These are phyloP conservation scores for Caenorhabditis uteleia DNA, from an alignment of 2,888 invertebrate genomes.

Conservation along the genomic window DNA sequence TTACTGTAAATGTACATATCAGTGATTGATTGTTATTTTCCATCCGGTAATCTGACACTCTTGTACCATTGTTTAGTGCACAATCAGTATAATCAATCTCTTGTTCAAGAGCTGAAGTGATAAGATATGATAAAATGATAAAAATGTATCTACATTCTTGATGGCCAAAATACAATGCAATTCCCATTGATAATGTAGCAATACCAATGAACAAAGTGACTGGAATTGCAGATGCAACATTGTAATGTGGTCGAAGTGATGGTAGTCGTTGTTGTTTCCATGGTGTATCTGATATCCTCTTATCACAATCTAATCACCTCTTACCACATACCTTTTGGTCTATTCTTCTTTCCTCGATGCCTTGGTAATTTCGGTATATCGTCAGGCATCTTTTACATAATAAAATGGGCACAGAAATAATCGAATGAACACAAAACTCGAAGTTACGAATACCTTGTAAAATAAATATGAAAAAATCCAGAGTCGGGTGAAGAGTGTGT, in stretches of 20 bases:
- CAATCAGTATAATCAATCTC: slow-evolving; percentile 55
- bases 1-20: slow-evolving; percentile 33
- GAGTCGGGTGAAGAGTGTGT: no score
- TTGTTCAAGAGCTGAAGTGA: slow-evolving; percentile 52
- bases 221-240: slow-evolving; percentile 40
- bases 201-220: slow-evolving; percentile 31
- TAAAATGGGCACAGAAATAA: no score
- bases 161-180: slow-evolving; percentile 39
- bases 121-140: slow-evolving; percentile 18
- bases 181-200: slow-evolving; percentile 35
- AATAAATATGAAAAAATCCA: no score
- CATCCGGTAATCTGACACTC: no score
- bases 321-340: slow-evolving; percentile 34
- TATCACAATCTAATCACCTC: neutral
- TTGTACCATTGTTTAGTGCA: slow-evolving; percentile 15
- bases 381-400: slow-evolving; percentile 51
- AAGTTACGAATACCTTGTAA: no score
- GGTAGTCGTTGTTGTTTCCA: slow-evolving; percentile 57
- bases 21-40: slow-evolving; percentile 17
- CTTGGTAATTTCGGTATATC: slow-evolving; percentile 47
- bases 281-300: slow-evolving; percentile 26
- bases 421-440: no score
- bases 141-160: slow-evolving; percentile 33
- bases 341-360: slow-evolving; percentile 42
- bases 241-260: slow-evolving; percentile 49